Evolutionary conservation across 2,113 vertebrate species (phyloP).

Genomic region (Cranoglanis bouderius): DNA sequence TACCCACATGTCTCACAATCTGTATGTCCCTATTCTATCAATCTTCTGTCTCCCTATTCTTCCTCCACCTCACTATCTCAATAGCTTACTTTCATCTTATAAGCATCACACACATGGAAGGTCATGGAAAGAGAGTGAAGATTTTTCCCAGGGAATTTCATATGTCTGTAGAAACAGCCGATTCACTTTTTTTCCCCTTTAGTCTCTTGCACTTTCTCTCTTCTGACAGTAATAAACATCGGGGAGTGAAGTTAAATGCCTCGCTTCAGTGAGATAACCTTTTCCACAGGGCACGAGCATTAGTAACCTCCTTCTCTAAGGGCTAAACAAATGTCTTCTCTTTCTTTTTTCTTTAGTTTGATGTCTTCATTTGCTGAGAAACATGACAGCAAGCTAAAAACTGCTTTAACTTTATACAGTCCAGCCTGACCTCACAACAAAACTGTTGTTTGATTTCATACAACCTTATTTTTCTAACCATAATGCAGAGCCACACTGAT

Average conservation of each 20-base stretch:
- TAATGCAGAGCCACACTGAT: neutral
- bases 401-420: neutral
- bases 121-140: too few species aligned
- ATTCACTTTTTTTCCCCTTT: neutral
- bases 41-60: conserved; percentile 29
- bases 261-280: conserved; percentile 64
- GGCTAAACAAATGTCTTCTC: conserved; percentile 41
- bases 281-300: conserved; percentile 49
- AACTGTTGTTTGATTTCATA: neutral
- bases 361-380: neutral
- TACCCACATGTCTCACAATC: conserved; percentile 32
- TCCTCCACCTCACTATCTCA: neutral
- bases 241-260: conserved; percentile 58
- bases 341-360: conserved; percentile 39
- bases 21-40: neutral
- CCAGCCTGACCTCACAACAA: neutral
- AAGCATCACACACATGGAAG: neutral
- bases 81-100: conserved; percentile 17
- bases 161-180: neutral
- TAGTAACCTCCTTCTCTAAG: conserved; percentile 43
- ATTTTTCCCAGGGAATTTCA: neutral
- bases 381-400: neutral
- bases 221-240: conserved; percentile 19
- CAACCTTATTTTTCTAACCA: neutral
- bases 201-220: conserved; percentile 30